phyloP scores from a whole-genome alignment of 2,797 vertebrate species.

The Ptychobarbus kaznakovi region DNA sequence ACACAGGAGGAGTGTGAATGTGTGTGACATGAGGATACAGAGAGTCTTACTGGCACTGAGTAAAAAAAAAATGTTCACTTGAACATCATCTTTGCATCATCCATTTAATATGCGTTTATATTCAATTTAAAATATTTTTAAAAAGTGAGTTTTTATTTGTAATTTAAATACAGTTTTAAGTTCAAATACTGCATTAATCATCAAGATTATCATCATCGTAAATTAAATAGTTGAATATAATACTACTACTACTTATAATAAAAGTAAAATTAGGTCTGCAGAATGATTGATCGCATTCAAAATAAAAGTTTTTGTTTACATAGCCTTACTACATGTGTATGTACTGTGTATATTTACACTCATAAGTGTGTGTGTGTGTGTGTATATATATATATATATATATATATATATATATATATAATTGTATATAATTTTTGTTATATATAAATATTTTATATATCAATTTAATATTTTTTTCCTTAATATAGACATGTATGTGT shows the following conservation, averaged over 20 bases:
- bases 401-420: too few species aligned
- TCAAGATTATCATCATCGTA: neutral
- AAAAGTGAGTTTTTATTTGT: neutral
- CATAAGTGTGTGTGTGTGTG: too few species aligned
- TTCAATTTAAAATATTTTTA: neutral
- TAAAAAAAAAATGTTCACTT: neutral
- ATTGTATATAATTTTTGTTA: too few species aligned
- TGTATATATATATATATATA: too few species aligned
- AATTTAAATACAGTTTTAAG: neutral
- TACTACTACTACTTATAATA: neutral
- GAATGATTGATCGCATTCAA: too few species aligned
- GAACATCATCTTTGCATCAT: too few species aligned
- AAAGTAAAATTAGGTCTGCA: neutral
- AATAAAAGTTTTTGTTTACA: too few species aligned
- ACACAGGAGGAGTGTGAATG: constrained; percentile 68
- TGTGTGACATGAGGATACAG: constrained; percentile 49
- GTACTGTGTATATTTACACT: too few species aligned
- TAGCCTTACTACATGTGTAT: too few species aligned
- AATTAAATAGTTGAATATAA: neutral
- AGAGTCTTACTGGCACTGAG: neutral
- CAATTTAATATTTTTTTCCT: too few species aligned
- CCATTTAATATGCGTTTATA: neutral
- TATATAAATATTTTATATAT: neutral
- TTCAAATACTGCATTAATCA: neutral
- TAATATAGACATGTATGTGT: neutral